A percentile compares a stretch with the other conserved stretches of the same genome.
These are phyloP conservation scores for Borostomias antarcticus DNA, from an alignment of 2,797 vertebrate genomes.

Conservation along the genomic window DNA sequence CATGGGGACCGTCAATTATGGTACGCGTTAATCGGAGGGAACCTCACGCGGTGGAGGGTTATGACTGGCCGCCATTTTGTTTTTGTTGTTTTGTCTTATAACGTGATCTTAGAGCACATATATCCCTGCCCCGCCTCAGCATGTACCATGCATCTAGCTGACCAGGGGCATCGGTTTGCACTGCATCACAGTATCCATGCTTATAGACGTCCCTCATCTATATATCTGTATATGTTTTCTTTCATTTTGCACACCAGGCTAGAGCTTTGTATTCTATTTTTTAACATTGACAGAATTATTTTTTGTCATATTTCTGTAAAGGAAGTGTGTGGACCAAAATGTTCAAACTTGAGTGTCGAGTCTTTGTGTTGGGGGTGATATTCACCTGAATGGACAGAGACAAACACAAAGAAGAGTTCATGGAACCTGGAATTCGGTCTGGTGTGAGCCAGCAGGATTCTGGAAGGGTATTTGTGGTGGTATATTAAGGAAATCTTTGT, in stretches of 20 bases:
- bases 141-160: constrained; percentile 56
- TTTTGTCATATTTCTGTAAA: constrained; percentile 76
- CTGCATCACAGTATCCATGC: constrained; percentile 80
- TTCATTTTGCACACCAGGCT: constrained; percentile 83
- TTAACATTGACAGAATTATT: constrained; percentile 82
- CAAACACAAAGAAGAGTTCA: constrained; percentile 50
- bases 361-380: constrained; percentile 59
- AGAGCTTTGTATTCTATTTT: constrained; percentile 83
- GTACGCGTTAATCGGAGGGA: constrained; percentile 53
- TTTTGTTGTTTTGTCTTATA: constrained; percentile 24
- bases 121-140: constrained; percentile 61
- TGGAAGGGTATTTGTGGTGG: constrained; percentile 39
- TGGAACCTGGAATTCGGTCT: constrained; percentile 23
- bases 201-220: constrained; percentile 74
- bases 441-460: constrained; percentile 16
- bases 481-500: constrained; percentile 67
- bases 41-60: constrained; percentile 68
- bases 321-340: constrained; percentile 80
- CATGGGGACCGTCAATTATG: constrained; percentile 35
- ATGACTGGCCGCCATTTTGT: constrained; percentile 62
- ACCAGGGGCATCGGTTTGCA: constrained; percentile 74
- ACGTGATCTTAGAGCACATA: constrained; percentile 69
- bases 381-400: constrained; percentile 60
- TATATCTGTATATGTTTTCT: constrained; percentile 73
- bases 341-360: constrained; percentile 58